Base-by-base conservation (phyloP, 1,140 invertebrate genomes). In the Euwallacea fornicatus region DNA sequence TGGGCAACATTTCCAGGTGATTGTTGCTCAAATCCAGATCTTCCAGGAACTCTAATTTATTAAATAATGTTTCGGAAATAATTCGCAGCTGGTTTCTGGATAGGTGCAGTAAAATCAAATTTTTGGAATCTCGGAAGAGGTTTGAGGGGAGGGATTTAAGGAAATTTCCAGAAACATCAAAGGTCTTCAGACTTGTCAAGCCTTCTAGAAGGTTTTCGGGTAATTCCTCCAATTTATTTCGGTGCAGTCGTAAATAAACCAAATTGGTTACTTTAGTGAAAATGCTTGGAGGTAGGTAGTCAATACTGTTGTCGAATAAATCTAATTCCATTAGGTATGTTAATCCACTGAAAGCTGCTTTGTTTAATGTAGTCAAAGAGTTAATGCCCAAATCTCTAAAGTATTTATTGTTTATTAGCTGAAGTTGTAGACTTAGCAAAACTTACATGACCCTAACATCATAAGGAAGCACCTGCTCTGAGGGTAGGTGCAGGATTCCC, bases 121-220 rank as follows among this genome's bases (percentile, higher is more conserved):
- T 86, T 0, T 82, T 79, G 47, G 89, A 85, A 60, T 88, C 88
- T 4, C 82, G 80, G 76, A 95, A 93, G 10, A 89, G 73, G 0
- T 84, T 82, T 21, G 83, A 79, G 0, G 87, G 88, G 0, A 94
- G 76, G 6, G 83, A 81, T 10, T 83, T 84, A 0, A 95, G 76
- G 63, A 83, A 83, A 79, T 95, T 95, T 54, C 88, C 87, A 0
- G 92, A 93, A 7, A 92, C 73, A 81, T 94, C 92, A 2, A 93
- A 79, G 58, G 89, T 88, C 77, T 87, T 87, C 4, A 93, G 81
- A 77, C 88, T 89, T 21, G 85, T 84, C 66, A 90, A 83, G 56
- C 85, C 84, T 62, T 86, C 81, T 44, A 93, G 88, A n/a, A 89
- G 85, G 64, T 88, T 86, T 7, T 83, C 82, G 66, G 88, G 84